Evolutionary conservation across 2,888 invertebrate species (phyloP).

Genomic region (Drymonia ruficornis): DNA sequence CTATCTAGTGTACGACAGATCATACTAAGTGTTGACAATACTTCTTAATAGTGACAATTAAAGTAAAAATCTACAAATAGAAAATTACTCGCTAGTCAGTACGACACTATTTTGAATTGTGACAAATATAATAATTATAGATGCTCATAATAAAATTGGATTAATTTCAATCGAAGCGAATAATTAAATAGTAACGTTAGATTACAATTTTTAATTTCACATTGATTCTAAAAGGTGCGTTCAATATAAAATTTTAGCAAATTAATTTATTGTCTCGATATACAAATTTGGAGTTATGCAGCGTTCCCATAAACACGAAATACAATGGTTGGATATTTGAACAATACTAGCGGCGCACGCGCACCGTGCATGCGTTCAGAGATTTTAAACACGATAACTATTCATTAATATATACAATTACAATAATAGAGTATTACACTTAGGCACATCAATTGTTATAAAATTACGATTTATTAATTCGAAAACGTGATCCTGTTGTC

Average conservation of each 20-base stretch:
- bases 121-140: slow-evolving; percentile 37
- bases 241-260: slow-evolving; percentile 37
- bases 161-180: slow-evolving; percentile 22
- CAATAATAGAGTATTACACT: slow-evolving; percentile 78
- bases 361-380: slow-evolving; percentile 42
- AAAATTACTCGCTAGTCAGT: slow-evolving; percentile 68
- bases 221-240: slow-evolving; percentile 33
- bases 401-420: slow-evolving; percentile 66
- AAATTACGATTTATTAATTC: slow-evolving; percentile 75
- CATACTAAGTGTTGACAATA: slow-evolving; percentile 46
- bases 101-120: slow-evolving; percentile 56
- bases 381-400: slow-evolving; percentile 63
- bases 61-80: slow-evolving; percentile 50
- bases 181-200: neutral
- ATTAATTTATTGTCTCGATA: slow-evolving; percentile 67
- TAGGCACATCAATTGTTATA: slow-evolving; percentile 86
- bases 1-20: slow-evolving; percentile 52
- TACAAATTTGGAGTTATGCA: slow-evolving; percentile 48
- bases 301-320: slow-evolving; percentile 46
- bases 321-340: slow-evolving; percentile 39
- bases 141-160: slow-evolving; percentile 28
- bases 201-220: slow-evolving; percentile 10
- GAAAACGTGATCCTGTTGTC: slow-evolving; percentile 73
- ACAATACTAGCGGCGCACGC: slow-evolving; percentile 13
- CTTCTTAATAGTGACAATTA: slow-evolving; percentile 38